Evolutionary conservation across 2,888 invertebrate genomes (phyloP).

Genomic region (Pyralis farinalis): DNA sequence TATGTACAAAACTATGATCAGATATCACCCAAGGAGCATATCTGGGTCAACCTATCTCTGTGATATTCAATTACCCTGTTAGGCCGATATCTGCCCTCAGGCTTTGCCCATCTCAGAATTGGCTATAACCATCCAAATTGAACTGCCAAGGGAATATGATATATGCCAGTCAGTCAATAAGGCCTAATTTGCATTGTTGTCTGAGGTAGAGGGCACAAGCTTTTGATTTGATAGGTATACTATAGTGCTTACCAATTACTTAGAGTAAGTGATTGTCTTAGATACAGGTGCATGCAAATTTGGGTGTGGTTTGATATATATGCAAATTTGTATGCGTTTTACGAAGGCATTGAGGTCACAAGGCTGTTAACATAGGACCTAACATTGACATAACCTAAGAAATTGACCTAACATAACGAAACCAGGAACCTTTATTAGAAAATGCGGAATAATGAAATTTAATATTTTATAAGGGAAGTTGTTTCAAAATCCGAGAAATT

Average conservation of each 20-base stretch:
- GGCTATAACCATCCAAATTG: conserved; percentile 33
- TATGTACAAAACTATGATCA: neutral
- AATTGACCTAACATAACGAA: too few species aligned
- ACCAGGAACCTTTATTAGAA: too few species aligned
- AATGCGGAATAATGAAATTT: too few species aligned
- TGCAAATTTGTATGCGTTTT: too few species aligned
- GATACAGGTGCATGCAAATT: conserved; percentile 38
- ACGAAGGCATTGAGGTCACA: too few species aligned
- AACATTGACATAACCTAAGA: too few species aligned
- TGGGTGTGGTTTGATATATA: conserved; percentile 21
- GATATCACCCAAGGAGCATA: conserved; percentile 18
- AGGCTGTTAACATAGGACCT: too few species aligned
- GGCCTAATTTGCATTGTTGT: conserved; percentile 23
- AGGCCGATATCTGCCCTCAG: conserved; percentile 55
- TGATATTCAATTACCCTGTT: conserved; percentile 70
- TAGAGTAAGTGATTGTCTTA: conserved; percentile 72
- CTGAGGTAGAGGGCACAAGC: conserved; percentile 43
- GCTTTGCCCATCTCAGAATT: conserved; percentile 58
- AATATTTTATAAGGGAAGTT: too few species aligned
- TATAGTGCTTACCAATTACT: conserved; percentile 69
- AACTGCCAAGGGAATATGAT: conserved; percentile 20
- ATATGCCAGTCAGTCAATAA: conserved; percentile 19
- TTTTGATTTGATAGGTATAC: conserved; percentile 62
- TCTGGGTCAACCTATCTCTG: conserved; percentile 43
- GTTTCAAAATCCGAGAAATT: too few species aligned